Percentiles rank a stretch among this genome's conserved stretches.
Conservation (phyloP, 1,140 invertebrate species). For the Ooceraea biroi region DNA sequence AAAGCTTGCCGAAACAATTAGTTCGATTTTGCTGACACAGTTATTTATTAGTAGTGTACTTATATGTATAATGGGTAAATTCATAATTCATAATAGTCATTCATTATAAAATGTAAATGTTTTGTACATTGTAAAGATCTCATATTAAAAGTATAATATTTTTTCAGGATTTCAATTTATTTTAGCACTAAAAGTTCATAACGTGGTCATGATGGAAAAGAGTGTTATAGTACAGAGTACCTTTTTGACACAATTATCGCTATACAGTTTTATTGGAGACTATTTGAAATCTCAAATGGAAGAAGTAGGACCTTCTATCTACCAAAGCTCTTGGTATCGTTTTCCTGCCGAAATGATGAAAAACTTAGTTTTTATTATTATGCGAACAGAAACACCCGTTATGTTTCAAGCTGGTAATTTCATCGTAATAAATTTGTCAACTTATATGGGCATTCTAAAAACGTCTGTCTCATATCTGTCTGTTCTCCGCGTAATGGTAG, state of each 20-base stretch:
- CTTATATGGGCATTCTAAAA: slow-evolving; percentile 63
- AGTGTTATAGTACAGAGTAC: slow-evolving; percentile 10
- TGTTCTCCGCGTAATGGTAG: slow-evolving; percentile 66
- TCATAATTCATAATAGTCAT: neutral
- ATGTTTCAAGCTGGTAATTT: slow-evolving; percentile 41
- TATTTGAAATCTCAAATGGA: slow-evolving; percentile 63
- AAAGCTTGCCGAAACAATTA: slow-evolving; percentile 41
- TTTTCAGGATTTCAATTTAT: slow-evolving; percentile 65
- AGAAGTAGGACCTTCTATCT: slow-evolving; percentile 28
- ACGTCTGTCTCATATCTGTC: slow-evolving; percentile 67
- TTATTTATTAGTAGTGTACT: slow-evolving; percentile 48
- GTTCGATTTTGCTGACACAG: slow-evolving; percentile 28
- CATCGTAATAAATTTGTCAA: slow-evolving; percentile 57
- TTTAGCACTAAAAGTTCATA: slow-evolving; percentile 26
- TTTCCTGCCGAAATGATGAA: slow-evolving; percentile 9
- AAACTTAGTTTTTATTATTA: slow-evolving; percentile 46
- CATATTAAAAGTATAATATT: neutral
- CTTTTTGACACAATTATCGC: slow-evolving; percentile 31
- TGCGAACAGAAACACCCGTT: slow-evolving; percentile 35
- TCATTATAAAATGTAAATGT: neutral
- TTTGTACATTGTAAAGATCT: too few species aligned
- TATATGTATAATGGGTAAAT: slow-evolving; percentile 55
- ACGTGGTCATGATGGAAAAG: slow-evolving; percentile 40
- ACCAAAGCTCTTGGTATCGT: slow-evolving; percentile 48
- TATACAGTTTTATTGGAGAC: slow-evolving; percentile 64